Base-by-base conservation (phyloP, 1,140 invertebrate species). In the Aleiodes sp. region DNA sequence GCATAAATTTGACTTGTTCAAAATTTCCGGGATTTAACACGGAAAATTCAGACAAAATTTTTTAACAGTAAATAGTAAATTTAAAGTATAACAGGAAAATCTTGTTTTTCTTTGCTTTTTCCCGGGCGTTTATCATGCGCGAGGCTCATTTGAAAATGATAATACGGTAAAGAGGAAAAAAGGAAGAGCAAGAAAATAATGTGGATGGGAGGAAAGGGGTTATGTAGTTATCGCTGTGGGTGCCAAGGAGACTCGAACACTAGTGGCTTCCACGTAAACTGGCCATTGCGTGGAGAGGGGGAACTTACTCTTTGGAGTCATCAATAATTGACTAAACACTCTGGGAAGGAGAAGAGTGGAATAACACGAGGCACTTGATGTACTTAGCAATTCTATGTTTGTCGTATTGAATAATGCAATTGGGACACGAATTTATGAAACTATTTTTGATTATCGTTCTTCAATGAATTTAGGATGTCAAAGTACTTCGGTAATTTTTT, bases 181-280 rank as follows among this genome's bases (percentile, higher is more conserved):
- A 64, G 46, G 39, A 65, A 52, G 57, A 35, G 28, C 12, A 6
- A 64, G 52, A 37, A 59, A 59, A 52, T 33, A 64, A 33, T 14
- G 57, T n/a, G 26, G 26, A 33, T 4, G 19, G 19, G 37, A 66
- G 63, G 56, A 9, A 33, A 37, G 61, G 61, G 65, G 65, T 71
- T 43, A 67, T 59, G 46, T 65, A 60, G 63, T 67, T 71, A 71
- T 71, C 60, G 60, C 14, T 19, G 21, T 21, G 37, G 65, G 75
- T 71, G 76, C 70, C 76, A 80, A 79, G 78, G 76, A 74, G 73
- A 82, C 74, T 31, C 64, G 65, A 68, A 67, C n/a, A 46, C 10
- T 46, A n/a, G n/a, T n/a, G n/a, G 61, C 75, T 75, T 77, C n/a
- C 68, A 70, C 71, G 74, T 75, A 78, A 80, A n/a, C n/a, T n/a